phyloP scores from a whole-genome alignment of 2,888 invertebrate species.

The Lucinisca nassula region DNA sequence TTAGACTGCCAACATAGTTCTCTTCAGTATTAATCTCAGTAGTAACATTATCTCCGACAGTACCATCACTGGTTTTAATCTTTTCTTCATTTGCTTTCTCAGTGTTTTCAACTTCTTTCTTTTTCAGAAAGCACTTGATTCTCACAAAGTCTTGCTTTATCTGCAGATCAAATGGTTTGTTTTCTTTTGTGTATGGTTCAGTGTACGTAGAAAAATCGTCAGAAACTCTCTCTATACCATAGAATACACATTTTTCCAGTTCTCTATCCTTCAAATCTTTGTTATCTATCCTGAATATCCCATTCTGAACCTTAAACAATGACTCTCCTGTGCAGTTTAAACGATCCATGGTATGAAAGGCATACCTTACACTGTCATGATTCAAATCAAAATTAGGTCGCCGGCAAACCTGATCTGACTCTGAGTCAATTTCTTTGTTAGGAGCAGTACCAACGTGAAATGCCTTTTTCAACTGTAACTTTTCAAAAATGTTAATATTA shows the following conservation, averaged over 20 bases:
- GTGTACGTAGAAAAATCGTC: constrained; percentile 77
- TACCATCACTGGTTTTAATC: constrained; percentile 19
- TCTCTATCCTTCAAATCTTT: constrained; percentile 56
- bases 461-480: constrained; percentile 47
- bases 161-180: constrained; percentile 71
- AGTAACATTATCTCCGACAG: neutral
- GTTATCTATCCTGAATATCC: constrained; percentile 71
- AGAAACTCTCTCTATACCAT: constrained; percentile 73
- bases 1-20: neutral
- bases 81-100: neutral
- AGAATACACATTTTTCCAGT: constrained; percentile 78
- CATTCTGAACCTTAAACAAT: constrained; percentile 74
- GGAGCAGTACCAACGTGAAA: neutral
- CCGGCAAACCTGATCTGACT: constrained; percentile 65
- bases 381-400: constrained; percentile 73
- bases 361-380: constrained; percentile 77
- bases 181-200: constrained; percentile 58
- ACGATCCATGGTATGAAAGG: constrained; percentile 72
- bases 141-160: constrained; percentile 80
- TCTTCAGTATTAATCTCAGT: neutral
- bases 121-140: constrained; percentile 74
- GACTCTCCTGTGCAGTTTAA: constrained; percentile 74
- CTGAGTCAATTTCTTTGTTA: neutral
- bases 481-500: constrained; percentile 43
- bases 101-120: neutral